phyloP scores from a whole-genome alignment of 1,140 invertebrate species.

The Nasonia longicornis region DNA sequence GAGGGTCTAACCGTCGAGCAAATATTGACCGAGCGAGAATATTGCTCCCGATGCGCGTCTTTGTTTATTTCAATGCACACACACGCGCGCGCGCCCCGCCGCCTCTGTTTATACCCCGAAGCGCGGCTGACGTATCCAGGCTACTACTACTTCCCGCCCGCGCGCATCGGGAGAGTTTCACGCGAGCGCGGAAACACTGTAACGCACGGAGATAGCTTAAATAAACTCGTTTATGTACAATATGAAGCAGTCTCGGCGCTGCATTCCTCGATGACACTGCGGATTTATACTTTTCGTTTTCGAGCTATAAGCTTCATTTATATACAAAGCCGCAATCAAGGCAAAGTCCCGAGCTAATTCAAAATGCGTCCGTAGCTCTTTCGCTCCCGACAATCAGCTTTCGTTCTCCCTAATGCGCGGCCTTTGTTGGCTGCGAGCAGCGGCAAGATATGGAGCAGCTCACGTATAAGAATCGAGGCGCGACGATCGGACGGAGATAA shows the following conservation, averaged over 20 bases:
- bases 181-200: background rate
- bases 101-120: background rate
- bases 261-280: too few relatives aligned
- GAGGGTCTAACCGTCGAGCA: conserved; percentile 68
- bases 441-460: background rate
- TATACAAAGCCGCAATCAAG: too few relatives aligned
- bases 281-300: too few relatives aligned
- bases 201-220: background rate
- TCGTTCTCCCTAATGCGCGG: background rate
- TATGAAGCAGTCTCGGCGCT: background rate
- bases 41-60: conserved; percentile 65
- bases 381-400: background rate
- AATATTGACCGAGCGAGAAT: conserved; percentile 69
- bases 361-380: background rate
- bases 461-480: background rate
- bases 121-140: background rate
- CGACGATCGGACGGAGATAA: conserved; percentile 32
- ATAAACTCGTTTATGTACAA: background rate
- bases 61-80: conserved; percentile 67
- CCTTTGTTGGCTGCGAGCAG: background rate
- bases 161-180: background rate
- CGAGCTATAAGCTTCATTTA: too few relatives aligned
- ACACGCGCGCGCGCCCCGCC: conserved; percentile 54
- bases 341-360: background rate
- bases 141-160: conserved; percentile 22